These are phyloP conservation scores for Peromyscus californicus DNA, from an alignment of 2,113 vertebrate genomes.

Conservation along the genomic window DNA sequence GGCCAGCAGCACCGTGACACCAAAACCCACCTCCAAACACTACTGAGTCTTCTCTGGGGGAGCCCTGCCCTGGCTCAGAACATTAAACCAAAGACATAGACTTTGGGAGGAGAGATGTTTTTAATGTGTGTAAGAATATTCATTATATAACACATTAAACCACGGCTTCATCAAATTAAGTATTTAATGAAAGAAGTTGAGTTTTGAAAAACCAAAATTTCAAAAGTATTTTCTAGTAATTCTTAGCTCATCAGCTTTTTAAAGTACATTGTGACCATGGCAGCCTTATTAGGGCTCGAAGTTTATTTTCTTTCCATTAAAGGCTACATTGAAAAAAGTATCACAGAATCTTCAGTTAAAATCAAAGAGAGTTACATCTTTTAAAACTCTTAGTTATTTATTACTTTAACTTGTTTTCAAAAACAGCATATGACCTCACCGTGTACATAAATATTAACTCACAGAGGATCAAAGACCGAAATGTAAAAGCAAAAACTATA, in stretches of 20 bases:
- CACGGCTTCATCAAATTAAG: conserved; percentile 43
- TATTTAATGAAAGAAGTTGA: conserved; percentile 26
- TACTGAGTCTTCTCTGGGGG: background rate
- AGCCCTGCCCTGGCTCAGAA: background rate
- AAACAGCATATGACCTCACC: conserved; percentile 55
- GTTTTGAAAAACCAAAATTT: conserved; percentile 27
- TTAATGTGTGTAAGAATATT: conserved; percentile 50
- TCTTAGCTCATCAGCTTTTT: conserved; percentile 27
- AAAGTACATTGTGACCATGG: conserved; percentile 18
- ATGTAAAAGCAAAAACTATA: conserved; percentile 54
- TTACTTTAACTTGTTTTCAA: conserved; percentile 65
- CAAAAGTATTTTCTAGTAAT: conserved; percentile 52
- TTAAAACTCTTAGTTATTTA: conserved; percentile 60
- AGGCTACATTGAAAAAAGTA: conserved; percentile 35
- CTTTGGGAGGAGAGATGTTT: background rate
- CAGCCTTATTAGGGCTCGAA: background rate
- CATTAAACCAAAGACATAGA: background rate
- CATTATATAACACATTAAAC: conserved; percentile 2
- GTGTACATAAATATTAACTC: conserved; percentile 61
- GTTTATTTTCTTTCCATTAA: conserved; percentile 61
- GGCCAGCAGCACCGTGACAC: background rate
- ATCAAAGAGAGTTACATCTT: conserved; percentile 14
- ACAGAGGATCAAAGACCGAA: conserved; percentile 55
- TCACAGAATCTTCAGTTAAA: conserved; percentile 47
- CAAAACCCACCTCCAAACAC: background rate